Evolutionary conservation across 2,888 invertebrate species (phyloP).

Genomic region (Cheilosia variabilis): DNA sequence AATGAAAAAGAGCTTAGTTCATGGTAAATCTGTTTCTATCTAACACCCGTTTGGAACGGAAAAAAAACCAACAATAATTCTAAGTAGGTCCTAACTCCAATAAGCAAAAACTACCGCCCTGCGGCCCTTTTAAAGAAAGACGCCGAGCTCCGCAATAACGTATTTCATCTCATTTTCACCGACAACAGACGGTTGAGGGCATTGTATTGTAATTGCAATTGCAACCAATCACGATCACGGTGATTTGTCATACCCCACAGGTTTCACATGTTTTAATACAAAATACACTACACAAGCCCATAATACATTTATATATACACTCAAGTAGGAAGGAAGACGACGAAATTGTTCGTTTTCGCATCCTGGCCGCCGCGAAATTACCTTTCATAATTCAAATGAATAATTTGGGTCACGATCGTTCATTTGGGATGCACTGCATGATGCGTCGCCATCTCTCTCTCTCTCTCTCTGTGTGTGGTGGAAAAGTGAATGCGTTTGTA

Average conservation of each 20-base stretch:
- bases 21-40: too few species aligned
- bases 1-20: too few species aligned
- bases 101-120: slow-evolving; percentile 34
- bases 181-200: slow-evolving; percentile 28
- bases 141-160: slow-evolving; percentile 25
- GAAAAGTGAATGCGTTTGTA: slow-evolving; percentile 68
- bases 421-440: slow-evolving; percentile 65
- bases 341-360: slow-evolving; percentile 13
- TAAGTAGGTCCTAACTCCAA: background rate
- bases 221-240: slow-evolving; percentile 61
- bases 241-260: slow-evolving; percentile 72
- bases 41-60: background rate
- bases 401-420: slow-evolving; percentile 75
- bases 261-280: slow-evolving; percentile 37
- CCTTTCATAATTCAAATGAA: slow-evolving; percentile 75
- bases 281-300: slow-evolving; percentile 10
- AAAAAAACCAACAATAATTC: slow-evolving; percentile 1
- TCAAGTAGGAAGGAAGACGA: slow-evolving; percentile 51
- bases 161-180: slow-evolving; percentile 48
- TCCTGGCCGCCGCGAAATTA: slow-evolving; percentile 52
- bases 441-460: slow-evolving; percentile 48
- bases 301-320: too few species aligned
- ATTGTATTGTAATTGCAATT: slow-evolving; percentile 43
- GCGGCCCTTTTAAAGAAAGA: slow-evolving; percentile 40
- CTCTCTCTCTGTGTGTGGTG: background rate